Conservation (phyloP, 2,113 vertebrate species). For the Furnarius figulus region DNA sequence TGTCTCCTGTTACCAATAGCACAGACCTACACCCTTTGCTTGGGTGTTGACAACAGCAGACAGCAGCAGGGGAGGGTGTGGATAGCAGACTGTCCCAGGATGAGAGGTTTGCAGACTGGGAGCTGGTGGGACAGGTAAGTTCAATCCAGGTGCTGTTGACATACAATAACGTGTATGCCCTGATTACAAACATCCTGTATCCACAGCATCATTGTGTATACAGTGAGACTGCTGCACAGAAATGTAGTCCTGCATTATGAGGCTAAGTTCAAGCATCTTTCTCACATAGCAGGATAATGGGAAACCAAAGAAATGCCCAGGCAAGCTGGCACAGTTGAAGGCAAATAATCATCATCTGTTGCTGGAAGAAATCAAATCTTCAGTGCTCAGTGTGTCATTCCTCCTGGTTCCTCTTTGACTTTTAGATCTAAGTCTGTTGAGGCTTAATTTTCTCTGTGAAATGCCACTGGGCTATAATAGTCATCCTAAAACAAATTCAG, state of each 20-base stretch:
- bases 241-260: neutral
- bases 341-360: fast-evolving
- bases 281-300: neutral
- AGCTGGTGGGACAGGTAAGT: neutral
- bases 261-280: neutral
- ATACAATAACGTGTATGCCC: neutral
- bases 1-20: neutral
- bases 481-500: neutral
- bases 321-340: neutral
- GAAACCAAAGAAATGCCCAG: neutral
- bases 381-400: neutral
- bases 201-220: neutral
- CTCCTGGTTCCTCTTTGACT: neutral
- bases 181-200: neutral
- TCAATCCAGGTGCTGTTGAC: neutral
- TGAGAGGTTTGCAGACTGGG: neutral
- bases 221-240: neutral
- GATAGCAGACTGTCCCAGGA: neutral
- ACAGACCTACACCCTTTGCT: neutral
- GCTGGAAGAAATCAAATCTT: neutral
- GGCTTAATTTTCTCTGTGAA: neutral
- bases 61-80: neutral
- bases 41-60: neutral
- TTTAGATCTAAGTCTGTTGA: neutral
- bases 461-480: neutral